Evolutionary conservation across 2,113 vertebrate genomes (phyloP).

Genomic region (Chionis minor): DNA sequence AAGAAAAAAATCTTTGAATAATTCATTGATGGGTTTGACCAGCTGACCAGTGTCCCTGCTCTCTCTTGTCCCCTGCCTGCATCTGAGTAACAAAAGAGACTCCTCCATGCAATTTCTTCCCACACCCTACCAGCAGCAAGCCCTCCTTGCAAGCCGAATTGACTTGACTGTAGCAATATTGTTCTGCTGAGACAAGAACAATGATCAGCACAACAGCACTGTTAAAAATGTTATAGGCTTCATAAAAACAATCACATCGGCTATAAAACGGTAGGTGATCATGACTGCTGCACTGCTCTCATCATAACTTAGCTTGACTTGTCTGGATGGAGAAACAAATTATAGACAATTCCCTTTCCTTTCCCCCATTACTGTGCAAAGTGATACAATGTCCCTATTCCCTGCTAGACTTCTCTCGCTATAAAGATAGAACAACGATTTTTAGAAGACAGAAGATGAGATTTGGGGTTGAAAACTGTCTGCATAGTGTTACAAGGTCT

Average conservation of each 20-base stretch:
- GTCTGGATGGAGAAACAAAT: slow-evolving; percentile 75
- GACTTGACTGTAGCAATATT: slow-evolving; percentile 61
- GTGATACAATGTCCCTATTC: slow-evolving; percentile 34
- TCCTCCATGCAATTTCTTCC: slow-evolving; percentile 4
- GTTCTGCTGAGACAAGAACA: slow-evolving; percentile 69
- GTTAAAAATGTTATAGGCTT: slow-evolving; percentile 71
- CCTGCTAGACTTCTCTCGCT: slow-evolving; percentile 36
- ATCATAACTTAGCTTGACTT: slow-evolving; percentile 74
- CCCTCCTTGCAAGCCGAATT: slow-evolving; percentile 40
- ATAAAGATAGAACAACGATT: slow-evolving; percentile 63
- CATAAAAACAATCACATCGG: slow-evolving; percentile 77
- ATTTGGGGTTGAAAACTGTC: slow-evolving; percentile 36
- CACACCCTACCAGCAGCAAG: background rate
- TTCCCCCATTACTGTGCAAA: slow-evolving; percentile 53
- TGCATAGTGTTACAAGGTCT: background rate
- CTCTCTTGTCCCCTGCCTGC: background rate
- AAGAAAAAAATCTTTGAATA: slow-evolving; percentile 37
- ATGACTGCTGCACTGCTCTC: slow-evolving; percentile 51
- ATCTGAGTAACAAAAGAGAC: background rate
- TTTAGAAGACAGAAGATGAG: slow-evolving; percentile 58
- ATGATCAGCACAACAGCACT: slow-evolving; percentile 59
- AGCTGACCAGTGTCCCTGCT: background rate
- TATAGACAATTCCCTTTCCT: slow-evolving; percentile 56
- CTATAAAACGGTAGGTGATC: slow-evolving; percentile 77
- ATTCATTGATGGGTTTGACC: slow-evolving; percentile 29